Conservation (phyloP, 2,888 invertebrate genomes). For the Amphipyra berbera region DNA sequence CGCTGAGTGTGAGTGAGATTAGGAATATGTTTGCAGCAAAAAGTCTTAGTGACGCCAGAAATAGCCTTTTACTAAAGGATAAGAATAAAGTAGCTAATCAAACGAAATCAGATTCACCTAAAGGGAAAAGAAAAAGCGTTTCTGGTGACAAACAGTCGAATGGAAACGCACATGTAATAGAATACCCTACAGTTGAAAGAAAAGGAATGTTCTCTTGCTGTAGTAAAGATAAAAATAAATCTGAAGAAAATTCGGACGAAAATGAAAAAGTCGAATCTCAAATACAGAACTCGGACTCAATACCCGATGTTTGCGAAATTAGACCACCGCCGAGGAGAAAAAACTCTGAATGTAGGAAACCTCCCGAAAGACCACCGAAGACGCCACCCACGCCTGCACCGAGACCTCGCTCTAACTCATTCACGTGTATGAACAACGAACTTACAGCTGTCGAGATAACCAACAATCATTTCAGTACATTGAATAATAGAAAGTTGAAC, state of each 20-base stretch:
- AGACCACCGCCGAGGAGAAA: constrained; percentile 91
- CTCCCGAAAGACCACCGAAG: constrained; percentile 93
- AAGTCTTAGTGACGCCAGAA: constrained; percentile 86
- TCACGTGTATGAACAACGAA: constrained; percentile 85
- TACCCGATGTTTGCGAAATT: constrained; percentile 87
- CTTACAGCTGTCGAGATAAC: constrained; percentile 82
- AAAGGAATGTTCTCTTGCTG: constrained; percentile 94
- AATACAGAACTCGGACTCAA: constrained; percentile 81
- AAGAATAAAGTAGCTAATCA: constrained; percentile 77
- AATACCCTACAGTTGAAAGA: constrained; percentile 93
- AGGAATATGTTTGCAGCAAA: constrained; percentile 87
- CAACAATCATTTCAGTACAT: constrained; percentile 83
- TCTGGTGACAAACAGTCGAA: constrained; percentile 81
- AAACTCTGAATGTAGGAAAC: constrained; percentile 87
- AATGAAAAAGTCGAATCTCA: constrained; percentile 76
- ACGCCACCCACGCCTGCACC: constrained; percentile 86
- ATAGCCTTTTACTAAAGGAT: constrained; percentile 86
- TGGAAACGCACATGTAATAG: constrained; percentile 90
- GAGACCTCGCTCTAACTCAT: constrained; percentile 90
- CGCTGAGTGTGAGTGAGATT: constrained; percentile 88
- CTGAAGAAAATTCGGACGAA: constrained; percentile 86
- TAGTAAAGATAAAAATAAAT: constrained; percentile 90
- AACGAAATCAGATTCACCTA: constrained; percentile 83
- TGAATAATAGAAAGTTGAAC: constrained; percentile 84
- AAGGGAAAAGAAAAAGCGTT: constrained; percentile 83